phyloP scores from a whole-genome alignment of 2,888 invertebrate genomes.

The Pseudococcus jackbeardsleyi region DNA sequence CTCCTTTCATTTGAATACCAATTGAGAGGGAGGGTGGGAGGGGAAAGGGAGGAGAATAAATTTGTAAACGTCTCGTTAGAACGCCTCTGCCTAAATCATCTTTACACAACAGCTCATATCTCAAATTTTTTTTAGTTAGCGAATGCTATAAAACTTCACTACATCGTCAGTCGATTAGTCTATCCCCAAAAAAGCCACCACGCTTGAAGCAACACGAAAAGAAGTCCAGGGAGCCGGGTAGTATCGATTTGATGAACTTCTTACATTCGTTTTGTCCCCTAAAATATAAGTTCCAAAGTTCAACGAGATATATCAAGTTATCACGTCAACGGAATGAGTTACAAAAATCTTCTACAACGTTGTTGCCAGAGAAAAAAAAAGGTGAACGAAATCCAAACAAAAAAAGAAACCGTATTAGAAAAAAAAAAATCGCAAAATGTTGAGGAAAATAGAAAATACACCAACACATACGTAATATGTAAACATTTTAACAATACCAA shows the following conservation, averaged over 20 bases:
- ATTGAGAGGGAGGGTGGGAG: no score
- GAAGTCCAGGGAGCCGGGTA: neutral
- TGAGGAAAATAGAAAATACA: neutral
- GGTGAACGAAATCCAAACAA: neutral
- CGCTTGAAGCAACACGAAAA: neutral
- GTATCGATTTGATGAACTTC: neutral
- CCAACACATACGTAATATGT: no score
- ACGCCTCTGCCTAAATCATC: no score
- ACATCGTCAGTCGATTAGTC: neutral
- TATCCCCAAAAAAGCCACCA: neutral
- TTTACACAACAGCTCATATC: no score
- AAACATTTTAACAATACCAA: no score
- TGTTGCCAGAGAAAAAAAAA: constrained; percentile 24
- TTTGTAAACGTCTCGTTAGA: no score
- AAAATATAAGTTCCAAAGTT: neutral
- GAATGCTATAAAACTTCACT: no score
- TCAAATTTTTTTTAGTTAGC: no score
- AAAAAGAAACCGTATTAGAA: neutral
- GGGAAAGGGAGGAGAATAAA: no score
- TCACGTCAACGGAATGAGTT: neutral
- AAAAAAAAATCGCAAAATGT: neutral
- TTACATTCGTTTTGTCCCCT: neutral
- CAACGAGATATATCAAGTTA: neutral
- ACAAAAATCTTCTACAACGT: constrained; percentile 12
- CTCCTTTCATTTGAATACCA: no score